Evolutionary conservation across 2,888 invertebrate species (phyloP).

Genomic region (Epiperipatus broadwayi): DNA sequence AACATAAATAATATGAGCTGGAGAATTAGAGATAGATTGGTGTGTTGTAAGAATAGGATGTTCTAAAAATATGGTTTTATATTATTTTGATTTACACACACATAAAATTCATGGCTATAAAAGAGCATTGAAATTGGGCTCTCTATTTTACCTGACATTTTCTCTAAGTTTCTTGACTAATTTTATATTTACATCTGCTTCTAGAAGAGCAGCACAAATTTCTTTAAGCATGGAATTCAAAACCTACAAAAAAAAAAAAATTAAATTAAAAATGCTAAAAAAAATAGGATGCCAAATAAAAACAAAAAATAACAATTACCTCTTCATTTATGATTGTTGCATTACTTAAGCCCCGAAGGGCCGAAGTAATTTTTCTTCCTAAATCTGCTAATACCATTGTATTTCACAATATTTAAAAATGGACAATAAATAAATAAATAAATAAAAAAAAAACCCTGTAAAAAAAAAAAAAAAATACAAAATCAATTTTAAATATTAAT

Average conservation of each 20-base stretch:
- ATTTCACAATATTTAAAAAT: too few species aligned
- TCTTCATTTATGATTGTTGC: constrained; percentile 97
- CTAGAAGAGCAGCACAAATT: constrained; percentile 86
- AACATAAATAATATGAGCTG: too few species aligned
- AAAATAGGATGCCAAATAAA: constrained; percentile 1
- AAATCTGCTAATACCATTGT: constrained; percentile 99
- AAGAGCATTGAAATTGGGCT: too few species aligned
- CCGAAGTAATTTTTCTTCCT: constrained; percentile 96
- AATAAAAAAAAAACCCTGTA: too few species aligned
- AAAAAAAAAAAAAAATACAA: too few species aligned
- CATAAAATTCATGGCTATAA: too few species aligned
- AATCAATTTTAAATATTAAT: too few species aligned
- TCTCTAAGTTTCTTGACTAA: constrained; percentile 85
- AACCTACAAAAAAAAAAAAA: constrained; percentile 40
- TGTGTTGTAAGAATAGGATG: too few species aligned
- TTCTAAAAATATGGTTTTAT: too few species aligned
- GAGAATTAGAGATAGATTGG: too few species aligned
- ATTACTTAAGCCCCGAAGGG: constrained; percentile 87
- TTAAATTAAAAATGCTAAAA: not conserved
- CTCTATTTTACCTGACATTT: constrained; percentile 66
- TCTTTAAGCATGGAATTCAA: constrained; percentile 97
- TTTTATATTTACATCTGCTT: constrained; percentile 86
- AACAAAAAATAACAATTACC: constrained; percentile 35
- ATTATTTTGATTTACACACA: too few species aligned
- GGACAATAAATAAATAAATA: too few species aligned